A percentile compares a stretch with the other conserved stretches of the same genome.
These are phyloP conservation scores for Scomber scombrus DNA, from an alignment of 2,113 vertebrate genomes.

Conservation along the genomic window DNA sequence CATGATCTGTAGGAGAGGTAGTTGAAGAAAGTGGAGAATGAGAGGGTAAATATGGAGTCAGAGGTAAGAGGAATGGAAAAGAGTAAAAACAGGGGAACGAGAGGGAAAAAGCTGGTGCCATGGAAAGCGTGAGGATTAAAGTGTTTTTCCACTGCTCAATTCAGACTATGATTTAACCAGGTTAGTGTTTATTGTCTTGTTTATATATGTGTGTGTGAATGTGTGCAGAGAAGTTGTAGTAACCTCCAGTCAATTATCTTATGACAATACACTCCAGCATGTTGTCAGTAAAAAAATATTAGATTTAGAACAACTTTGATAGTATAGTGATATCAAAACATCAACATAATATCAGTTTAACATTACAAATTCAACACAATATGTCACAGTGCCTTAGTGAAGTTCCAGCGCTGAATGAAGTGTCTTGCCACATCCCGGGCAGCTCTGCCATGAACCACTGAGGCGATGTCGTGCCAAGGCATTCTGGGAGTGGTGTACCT, in stretches of 20 bases:
- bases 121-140: constrained; percentile 42
- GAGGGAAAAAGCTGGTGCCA: not conserved
- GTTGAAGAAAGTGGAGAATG: not conserved
- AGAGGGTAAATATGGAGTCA: not conserved
- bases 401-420: constrained; percentile 99
- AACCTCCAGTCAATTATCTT: not conserved
- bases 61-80: not conserved
- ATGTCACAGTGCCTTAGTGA: constrained; percentile 89
- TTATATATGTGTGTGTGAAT: not conserved
- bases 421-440: constrained; percentile 94
- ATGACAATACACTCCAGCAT: not conserved
- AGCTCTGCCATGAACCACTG: constrained; percentile 91
- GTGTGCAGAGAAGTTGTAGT: not conserved
- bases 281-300: not conserved
- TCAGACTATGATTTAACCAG: not conserved
- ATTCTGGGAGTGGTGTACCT: constrained; percentile 94
- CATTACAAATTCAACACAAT: not conserved
- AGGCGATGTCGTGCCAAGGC: constrained; percentile 98
- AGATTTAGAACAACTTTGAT: not conserved
- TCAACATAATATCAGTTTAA: not conserved
- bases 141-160: constrained; percentile 41
- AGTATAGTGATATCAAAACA: not conserved
- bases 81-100: not conserved
- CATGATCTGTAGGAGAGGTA: constrained; percentile 88
- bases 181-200: constrained; percentile 22